These are phyloP conservation scores for Botrylloides violaceus DNA, from an alignment of 23 tunicate genomes.

Conservation along the genomic window DNA sequence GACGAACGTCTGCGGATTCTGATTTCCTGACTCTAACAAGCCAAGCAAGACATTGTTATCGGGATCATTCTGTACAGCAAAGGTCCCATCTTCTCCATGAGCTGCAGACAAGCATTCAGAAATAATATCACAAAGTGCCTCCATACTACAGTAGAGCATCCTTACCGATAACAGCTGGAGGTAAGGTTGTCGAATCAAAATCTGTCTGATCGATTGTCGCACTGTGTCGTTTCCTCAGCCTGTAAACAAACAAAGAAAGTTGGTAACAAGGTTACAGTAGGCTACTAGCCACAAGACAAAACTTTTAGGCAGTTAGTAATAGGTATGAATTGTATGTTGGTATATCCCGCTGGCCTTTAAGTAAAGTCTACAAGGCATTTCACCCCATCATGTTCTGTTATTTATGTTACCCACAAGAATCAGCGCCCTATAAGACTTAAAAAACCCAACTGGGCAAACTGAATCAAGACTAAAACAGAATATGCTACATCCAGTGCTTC, in stretches of 20 bases:
- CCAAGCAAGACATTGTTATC: slow-evolving; percentile 26
- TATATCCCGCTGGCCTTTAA: too few relatives aligned
- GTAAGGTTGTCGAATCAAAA: slow-evolving; percentile 1
- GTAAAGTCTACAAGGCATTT: too few relatives aligned
- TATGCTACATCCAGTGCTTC: too few relatives aligned
- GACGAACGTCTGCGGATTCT: slow-evolving; percentile 29
- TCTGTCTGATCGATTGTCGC: slow-evolving; percentile 8
- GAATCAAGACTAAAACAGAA: too few relatives aligned
- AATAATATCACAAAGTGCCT: neutral
- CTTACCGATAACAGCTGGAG: slow-evolving; percentile 36
- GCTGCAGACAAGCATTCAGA: slow-evolving; percentile 8
- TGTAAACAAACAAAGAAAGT: neutral
- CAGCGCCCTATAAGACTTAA: too few relatives aligned
- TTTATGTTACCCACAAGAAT: too few relatives aligned
- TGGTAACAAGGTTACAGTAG: too few relatives aligned
- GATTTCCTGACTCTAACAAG: slow-evolving; percentile 24
- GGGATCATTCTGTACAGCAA: slow-evolving; percentile 46
- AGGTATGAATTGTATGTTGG: too few relatives aligned
- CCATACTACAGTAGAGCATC: neutral
- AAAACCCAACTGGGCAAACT: too few relatives aligned
- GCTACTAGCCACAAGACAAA: too few relatives aligned
- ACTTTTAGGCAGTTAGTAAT: too few relatives aligned
- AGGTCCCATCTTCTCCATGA: slow-evolving; percentile 35
- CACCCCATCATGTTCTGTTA: too few relatives aligned
- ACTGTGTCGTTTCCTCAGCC: slow-evolving; percentile 4